Evolutionary conservation across 2,113 vertebrate species (phyloP).

Genomic region (Nipponia nippon): DNA sequence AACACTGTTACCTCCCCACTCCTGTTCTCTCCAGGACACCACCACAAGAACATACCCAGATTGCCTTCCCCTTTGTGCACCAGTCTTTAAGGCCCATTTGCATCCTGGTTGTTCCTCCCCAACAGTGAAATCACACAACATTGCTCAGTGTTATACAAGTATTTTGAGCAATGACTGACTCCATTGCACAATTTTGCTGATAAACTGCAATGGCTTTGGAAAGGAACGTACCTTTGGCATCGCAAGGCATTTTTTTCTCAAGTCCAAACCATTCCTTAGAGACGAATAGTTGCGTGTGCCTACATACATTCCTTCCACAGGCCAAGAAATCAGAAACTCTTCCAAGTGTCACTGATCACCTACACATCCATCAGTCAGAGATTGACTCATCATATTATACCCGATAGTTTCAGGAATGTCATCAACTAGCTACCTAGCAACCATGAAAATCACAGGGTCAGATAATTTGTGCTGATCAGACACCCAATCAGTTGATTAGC

Average conservation of each 20-base stretch:
- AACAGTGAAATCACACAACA: not conserved
- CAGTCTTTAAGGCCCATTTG: not conserved
- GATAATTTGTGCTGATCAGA: not conserved
- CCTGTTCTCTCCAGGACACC: not conserved
- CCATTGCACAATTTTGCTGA: not conserved
- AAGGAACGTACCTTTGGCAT: not conserved
- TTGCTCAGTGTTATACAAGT: not conserved
- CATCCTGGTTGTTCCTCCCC: not conserved
- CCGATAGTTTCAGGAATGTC: not conserved
- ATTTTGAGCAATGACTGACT: not conserved
- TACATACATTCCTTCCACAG: not conserved
- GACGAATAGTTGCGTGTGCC: not conserved
- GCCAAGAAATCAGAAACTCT: not conserved
- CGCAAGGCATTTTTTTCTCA: not conserved
- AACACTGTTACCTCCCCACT: not conserved
- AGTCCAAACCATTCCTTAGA: not conserved
- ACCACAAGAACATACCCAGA: not conserved
- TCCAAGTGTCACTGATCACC: not conserved
- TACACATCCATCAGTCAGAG: not conserved
- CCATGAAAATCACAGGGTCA: not conserved
- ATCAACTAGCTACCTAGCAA: not conserved
- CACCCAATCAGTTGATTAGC: constrained; percentile 12
- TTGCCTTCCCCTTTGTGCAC: not conserved
- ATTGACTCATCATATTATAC: not conserved
- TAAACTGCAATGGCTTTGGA: not conserved